Base-by-base conservation (phyloP, 1,140 invertebrate genomes). In the Gryllus bimaculatus region DNA sequence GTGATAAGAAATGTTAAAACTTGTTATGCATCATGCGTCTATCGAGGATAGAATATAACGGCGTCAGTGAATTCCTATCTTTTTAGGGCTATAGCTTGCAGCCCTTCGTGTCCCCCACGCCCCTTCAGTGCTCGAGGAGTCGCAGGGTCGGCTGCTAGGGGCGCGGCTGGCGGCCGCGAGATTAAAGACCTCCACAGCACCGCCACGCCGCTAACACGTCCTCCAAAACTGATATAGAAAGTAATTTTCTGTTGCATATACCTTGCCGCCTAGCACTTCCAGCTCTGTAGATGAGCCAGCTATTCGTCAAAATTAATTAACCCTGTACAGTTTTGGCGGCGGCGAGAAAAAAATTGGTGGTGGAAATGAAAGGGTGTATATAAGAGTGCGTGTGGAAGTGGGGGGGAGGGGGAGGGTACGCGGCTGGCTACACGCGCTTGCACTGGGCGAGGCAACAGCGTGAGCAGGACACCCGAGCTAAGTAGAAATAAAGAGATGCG, bases 231-330 rank as follows among this genome's bases (percentile, higher is more conserved):
- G 54, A 66, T 66, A 66, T 66, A 66, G 54, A 66, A 66, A 66
- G 54, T 18, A 66, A 66, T 66, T 66, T 66, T 66, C 54, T 66
- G 54, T 66, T 66, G 54, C 54, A 66, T 66, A 66, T 66, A 66
- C 54, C 54, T 66, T 66, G 18, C 10, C 54, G 54, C 10, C 26
- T 10, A 66, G 54, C 54, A 66, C 54, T 66, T 66, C 18, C 54
- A 66, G 54, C 54, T 18, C 10, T 18, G 54, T 66, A 66, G 54
- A 66, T 66, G 54, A 66, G 54, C 54, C 54, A 13, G 54, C 54
- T 66, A 66, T 66, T 66, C 54, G 54, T 66, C 54, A 66, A 66
- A 66, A 66, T 66, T 66, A 66, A 66, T 66, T 66, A 66, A 66
- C 54, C 54, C 54, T 66, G 54, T 66, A 66, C 54, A 66, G 54